Evolutionary conservation across 2,797 vertebrate species (phyloP), one percentile per base, ranked within the genome.

Genomic region (Coluber constrictor): DNA sequence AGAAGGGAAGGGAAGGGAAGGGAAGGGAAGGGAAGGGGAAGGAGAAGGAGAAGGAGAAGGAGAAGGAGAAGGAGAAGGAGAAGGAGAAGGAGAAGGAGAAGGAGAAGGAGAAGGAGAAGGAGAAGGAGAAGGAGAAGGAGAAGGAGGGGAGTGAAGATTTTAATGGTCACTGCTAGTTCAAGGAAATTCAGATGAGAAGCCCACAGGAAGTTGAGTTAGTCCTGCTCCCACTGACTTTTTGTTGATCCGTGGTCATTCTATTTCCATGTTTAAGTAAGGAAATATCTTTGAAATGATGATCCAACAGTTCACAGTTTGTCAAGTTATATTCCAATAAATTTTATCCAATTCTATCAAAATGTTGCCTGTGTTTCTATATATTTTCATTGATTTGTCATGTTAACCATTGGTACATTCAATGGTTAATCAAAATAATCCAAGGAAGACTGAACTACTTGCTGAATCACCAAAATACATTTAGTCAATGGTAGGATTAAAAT

Each of bases 31-130:
- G 60, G 27, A 57, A 3, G 56, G 16, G 8, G 2, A 13, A 37
- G 16, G 8, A 1, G 29, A 8, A 10, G 59, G 25, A 3, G 27
- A 8, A 10, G 59, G 25, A 3, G 27, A 8, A 10, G 59, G 25
- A 3, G 61, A 4, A 27, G 4, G 25, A n/a, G 60, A 61, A 27
- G 60, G 60, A n/a, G 27, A 57, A 3, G 56, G 16, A 3, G 2
- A 13, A 37, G 16, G 8, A 1, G 29, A n/a, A n/a, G n/a, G n/a
- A 32, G 66, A 70, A 32, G 15, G n/a, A n/a, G n/a, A 70, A 32
- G n/a, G 66, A n/a, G 6, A 4, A 5, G 9, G 27, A n/a, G 27
- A 1, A 63, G 0, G 61, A 0, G 61, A 4, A 27, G 4, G 25
- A n/a, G 60, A 61, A 27, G 60, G 60, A n/a, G 27, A 57, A 3